Evolutionary conservation across 2,113 vertebrate species (phyloP).

Genomic region (Myotis lucifugus): DNA sequence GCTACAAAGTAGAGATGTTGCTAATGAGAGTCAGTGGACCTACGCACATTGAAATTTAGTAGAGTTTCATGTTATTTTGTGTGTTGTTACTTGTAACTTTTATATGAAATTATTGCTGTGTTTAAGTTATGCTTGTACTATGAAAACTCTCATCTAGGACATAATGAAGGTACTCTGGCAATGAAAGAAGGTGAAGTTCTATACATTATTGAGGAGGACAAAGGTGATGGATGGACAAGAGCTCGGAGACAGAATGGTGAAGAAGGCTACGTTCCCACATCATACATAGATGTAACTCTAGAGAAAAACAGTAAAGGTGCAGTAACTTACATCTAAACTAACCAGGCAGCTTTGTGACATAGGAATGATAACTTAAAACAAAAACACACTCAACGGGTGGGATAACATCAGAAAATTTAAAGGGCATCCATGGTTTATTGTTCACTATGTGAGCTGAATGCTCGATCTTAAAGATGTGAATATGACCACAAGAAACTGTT

Average conservation of each 20-base stretch:
- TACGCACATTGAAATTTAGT: background rate
- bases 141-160: conserved; percentile 86
- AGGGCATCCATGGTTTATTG: conserved; percentile 73
- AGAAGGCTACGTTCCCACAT: conserved; percentile 98
- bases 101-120: background rate
- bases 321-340: conserved; percentile 98
- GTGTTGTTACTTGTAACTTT: conserved; percentile 46
- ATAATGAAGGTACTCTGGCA: conserved; percentile 97
- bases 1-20: background rate
- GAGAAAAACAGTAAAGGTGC: conserved; percentile 99
- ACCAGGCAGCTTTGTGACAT: conserved; percentile 75
- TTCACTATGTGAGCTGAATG: conserved; percentile 84
- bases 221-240: conserved; percentile 98
- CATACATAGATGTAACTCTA: conserved; percentile 98
- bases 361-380: conserved; percentile 58
- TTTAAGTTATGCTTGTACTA: conserved; percentile 61
- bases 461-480: conserved; percentile 59
- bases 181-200: conserved; percentile 97
- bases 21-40: background rate
- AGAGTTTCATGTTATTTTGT: background rate
- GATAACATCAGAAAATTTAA: conserved; percentile 67
- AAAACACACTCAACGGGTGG: conserved; percentile 61
- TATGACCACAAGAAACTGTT: conserved; percentile 66
- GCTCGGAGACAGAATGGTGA: conserved; percentile 95
- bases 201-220: conserved; percentile 98